phyloP scores from a whole-genome alignment of 2,797 vertebrate species.

The Rhyacichthys aspro region DNA sequence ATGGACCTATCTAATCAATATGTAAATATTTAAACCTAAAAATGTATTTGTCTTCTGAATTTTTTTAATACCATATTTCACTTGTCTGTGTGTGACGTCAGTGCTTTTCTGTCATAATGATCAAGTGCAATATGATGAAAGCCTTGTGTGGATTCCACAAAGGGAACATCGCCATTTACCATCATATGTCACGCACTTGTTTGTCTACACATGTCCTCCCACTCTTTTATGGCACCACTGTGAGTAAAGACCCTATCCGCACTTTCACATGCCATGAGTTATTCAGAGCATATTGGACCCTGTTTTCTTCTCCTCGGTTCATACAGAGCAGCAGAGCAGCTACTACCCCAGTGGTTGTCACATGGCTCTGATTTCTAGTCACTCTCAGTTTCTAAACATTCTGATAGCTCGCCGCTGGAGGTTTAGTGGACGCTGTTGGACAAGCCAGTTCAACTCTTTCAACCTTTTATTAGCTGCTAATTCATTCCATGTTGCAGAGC shows the following conservation, averaged over 20 bases:
- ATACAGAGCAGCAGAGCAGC: slow-evolving; percentile 18
- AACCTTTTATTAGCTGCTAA: slow-evolving; percentile 81
- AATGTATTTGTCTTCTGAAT: slow-evolving; percentile 12
- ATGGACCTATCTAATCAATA: slow-evolving; percentile 47
- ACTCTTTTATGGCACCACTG: slow-evolving; percentile 32
- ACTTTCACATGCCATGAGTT: slow-evolving; percentile 43
- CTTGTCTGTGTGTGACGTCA: slow-evolving; percentile 44
- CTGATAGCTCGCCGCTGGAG: slow-evolving; percentile 57
- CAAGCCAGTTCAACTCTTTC: slow-evolving; percentile 71
- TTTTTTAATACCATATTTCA: slow-evolving; percentile 31
- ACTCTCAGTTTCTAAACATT: slow-evolving; percentile 56
- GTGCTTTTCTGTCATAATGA: slow-evolving; percentile 48
- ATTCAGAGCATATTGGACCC: slow-evolving; percentile 43
- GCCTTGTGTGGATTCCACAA: slow-evolving; percentile 52
- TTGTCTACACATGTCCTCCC: slow-evolving; percentile 62
- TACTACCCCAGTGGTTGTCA: slow-evolving; percentile 40
- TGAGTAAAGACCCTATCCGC: slow-evolving; percentile 29
- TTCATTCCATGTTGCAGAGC: slow-evolving; percentile 63
- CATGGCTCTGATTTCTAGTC: slow-evolving; percentile 66
- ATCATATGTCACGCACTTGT: slow-evolving; percentile 72
- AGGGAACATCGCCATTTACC: slow-evolving; percentile 42
- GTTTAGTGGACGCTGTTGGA: slow-evolving; percentile 58
- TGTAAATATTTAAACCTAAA: slow-evolving; percentile 19
- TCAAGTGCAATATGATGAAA: slow-evolving; percentile 67
- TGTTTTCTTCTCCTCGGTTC: slow-evolving; percentile 25